Percentiles rank a stretch among this genome's conserved stretches.
Conservation (phyloP, 2,888 invertebrate genomes). For the Synanthedon andrenaeformis region DNA sequence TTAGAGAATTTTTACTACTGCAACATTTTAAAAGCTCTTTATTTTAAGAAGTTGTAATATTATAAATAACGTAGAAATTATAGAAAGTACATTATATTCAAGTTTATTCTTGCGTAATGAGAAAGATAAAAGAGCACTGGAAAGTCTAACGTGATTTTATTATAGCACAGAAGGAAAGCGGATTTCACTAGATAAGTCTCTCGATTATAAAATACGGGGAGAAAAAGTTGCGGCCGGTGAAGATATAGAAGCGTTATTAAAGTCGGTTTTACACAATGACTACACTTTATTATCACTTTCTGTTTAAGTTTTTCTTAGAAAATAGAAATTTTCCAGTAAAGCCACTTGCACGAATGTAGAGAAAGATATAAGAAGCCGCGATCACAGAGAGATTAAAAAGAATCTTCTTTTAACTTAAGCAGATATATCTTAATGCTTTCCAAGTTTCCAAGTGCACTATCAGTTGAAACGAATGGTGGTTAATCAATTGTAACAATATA, state of each 20-base stretch:
- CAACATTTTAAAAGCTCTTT: no score
- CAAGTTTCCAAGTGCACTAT: no score
- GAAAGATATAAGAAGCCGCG: neutral
- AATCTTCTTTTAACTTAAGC: no score
- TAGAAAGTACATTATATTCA: no score
- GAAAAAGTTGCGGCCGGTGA: conserved; percentile 3
- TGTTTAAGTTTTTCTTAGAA: conserved; percentile 2
- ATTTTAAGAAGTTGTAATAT: no score
- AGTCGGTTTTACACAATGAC: conserved; percentile 3
- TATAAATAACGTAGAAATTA: no score
- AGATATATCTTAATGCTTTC: no score
- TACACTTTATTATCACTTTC: neutral
- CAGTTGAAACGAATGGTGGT: no score
- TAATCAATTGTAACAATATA: no score
- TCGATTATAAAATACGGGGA: neutral
- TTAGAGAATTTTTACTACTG: no score
- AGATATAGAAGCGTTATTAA: conserved; percentile 1
- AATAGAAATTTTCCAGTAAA: conserved; percentile 11
- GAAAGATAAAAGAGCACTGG: conserved; percentile 17
- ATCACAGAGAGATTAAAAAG: neutral
- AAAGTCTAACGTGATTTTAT: conserved; percentile 25
- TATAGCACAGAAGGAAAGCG: conserved; percentile 20
- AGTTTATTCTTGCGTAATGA: neutral
- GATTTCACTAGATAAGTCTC: conserved; percentile 19
- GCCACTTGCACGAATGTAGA: neutral